These are phyloP conservation scores for Plectropomus leopardus DNA, from an alignment of 2,113 vertebrate species.

Conservation along the genomic window DNA sequence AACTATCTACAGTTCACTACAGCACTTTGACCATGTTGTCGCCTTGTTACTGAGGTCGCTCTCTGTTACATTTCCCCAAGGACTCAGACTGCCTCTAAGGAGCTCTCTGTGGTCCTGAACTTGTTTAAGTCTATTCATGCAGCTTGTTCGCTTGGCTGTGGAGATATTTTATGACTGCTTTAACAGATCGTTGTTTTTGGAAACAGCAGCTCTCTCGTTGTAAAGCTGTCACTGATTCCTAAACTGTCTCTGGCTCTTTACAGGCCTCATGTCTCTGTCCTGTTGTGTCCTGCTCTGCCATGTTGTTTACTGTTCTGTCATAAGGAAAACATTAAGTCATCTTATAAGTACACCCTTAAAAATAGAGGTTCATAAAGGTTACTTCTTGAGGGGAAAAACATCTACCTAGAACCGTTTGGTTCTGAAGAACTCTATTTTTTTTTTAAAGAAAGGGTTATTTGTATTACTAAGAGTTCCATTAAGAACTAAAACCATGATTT, in stretches of 20 bases:
- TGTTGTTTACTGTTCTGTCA: neutral
- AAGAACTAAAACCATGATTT: too few relatives aligned
- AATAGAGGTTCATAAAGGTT: too few relatives aligned
- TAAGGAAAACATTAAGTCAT: neutral
- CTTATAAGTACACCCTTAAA: neutral
- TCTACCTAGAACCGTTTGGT: too few relatives aligned
- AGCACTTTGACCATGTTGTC: too few relatives aligned
- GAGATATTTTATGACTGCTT: neutral
- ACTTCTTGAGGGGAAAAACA: too few relatives aligned
- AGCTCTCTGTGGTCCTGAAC: neutral
- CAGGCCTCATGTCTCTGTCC: neutral
- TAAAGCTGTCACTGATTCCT: slow-evolving; percentile 16
- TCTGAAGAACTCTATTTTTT: too few relatives aligned
- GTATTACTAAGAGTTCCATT: too few relatives aligned
- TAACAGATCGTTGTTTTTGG: slow-evolving; percentile 23
- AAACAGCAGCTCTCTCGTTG: slow-evolving; percentile 34
- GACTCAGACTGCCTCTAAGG: neutral
- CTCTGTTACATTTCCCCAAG: too few relatives aligned
- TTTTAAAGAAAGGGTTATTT: too few relatives aligned
- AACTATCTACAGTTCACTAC: neutral
- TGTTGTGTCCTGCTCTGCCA: neutral
- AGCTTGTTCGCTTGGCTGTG: neutral
- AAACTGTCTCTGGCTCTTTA: neutral
- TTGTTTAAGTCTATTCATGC: neutral
- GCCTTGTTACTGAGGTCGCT: neutral